Conservation (phyloP, 2,888 invertebrate species). For the Agriopis marginaria region DNA sequence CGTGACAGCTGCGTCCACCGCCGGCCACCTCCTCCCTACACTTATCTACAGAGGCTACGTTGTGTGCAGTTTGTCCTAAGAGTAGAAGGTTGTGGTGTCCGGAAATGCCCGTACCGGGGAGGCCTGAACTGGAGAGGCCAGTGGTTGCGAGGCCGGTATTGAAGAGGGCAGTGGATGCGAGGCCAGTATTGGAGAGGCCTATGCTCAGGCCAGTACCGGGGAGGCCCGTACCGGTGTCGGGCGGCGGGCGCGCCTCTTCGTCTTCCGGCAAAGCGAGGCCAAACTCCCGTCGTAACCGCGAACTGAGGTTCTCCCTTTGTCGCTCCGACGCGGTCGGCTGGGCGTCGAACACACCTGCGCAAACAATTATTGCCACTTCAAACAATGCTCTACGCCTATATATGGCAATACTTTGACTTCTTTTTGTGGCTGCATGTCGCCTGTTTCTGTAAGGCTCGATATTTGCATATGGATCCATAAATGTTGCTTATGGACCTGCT, state of each 20-base stretch:
- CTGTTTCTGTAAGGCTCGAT: background rate
- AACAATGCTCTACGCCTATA: background rate
- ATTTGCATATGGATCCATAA: background rate
- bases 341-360: slow-evolving; percentile 91
- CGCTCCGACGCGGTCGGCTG: slow-evolving; percentile 94
- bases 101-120: slow-evolving; percentile 10
- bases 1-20: background rate
- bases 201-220: slow-evolving; percentile 49
- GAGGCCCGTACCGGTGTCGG: slow-evolving; percentile 47
- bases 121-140: slow-evolving; percentile 48
- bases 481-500: background rate
- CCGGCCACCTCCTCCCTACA: slow-evolving; percentile 2
- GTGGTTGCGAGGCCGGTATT: slow-evolving; percentile 41
- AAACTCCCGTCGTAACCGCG: slow-evolving; percentile 93
- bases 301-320: slow-evolving; percentile 95
- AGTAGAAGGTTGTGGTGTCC: slow-evolving; percentile 26
- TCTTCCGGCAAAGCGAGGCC: slow-evolving; percentile 90
- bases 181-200: slow-evolving; percentile 40
- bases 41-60: slow-evolving; percentile 36
- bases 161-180: slow-evolving; percentile 49
- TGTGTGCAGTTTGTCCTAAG: slow-evolving; percentile 38
- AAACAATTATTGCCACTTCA: slow-evolving; percentile 41
- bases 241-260: slow-evolving; percentile 87
- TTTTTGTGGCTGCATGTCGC: background rate
- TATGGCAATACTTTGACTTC: background rate